Percentiles rank a stretch among this genome's conserved stretches.
These are phyloP conservation scores for Buceros bicornis DNA, from an alignment of 2,797 vertebrate genomes.

Conservation along the genomic window DNA sequence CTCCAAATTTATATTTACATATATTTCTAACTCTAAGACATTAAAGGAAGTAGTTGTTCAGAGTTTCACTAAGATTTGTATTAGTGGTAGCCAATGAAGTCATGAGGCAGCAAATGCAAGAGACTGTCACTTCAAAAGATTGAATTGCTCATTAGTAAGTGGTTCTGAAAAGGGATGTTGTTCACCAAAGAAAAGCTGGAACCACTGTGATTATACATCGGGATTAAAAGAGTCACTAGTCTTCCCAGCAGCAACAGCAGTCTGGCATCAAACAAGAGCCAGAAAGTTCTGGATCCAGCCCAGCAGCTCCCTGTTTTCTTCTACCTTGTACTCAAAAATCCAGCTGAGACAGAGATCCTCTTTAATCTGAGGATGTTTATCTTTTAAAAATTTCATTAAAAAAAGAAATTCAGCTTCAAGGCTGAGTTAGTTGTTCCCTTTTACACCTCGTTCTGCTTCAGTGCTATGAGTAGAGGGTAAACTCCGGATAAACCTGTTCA, in stretches of 20 bases:
- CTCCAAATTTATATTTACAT: background rate
- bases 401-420: too few species aligned
- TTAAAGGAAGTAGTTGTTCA: background rate
- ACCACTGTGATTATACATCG: background rate
- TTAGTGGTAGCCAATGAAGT: background rate
- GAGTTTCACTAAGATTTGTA: background rate
- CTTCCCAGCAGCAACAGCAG: background rate
- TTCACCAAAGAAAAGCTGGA: background rate
- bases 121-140: background rate
- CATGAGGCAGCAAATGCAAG: background rate
- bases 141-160: background rate
- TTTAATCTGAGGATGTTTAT: background rate
- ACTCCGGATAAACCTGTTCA: background rate
- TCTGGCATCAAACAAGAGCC: background rate
- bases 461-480: background rate
- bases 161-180: background rate
- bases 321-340: background rate
- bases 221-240: background rate
- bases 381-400: background rate
- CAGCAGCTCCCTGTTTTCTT: background rate
- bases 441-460: background rate
- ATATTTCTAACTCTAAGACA: background rate
- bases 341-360: background rate
- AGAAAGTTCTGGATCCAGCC: background rate
- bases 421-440: background rate